phyloP scores from a whole-genome alignment of 2,888 invertebrate genomes.

The Aspidiotus destructor region DNA sequence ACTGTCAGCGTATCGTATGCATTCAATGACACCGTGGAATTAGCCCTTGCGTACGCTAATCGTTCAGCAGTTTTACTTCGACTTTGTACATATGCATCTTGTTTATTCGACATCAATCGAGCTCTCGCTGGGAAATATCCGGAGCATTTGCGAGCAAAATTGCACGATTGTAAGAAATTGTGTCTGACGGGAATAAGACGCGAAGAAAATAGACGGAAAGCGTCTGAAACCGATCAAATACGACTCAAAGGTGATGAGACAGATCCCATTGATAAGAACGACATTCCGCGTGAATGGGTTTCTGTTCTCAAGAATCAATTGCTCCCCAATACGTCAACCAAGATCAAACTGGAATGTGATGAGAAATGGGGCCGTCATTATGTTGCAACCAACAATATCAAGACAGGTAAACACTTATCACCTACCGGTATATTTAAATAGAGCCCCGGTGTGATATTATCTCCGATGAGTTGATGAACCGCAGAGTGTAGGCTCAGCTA shows the following conservation, averaged over 20 bases:
- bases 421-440: too few relatives aligned
- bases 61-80: slow-evolving; percentile 57
- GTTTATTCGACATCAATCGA: slow-evolving; percentile 53
- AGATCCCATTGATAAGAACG: neutral
- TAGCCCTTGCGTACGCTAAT: slow-evolving; percentile 56
- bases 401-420: slow-evolving; percentile 46
- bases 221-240: too few relatives aligned
- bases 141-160: slow-evolving; percentile 51
- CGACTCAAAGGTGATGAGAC: neutral
- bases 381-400: slow-evolving; percentile 55
- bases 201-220: too few relatives aligned
- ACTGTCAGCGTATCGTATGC: slow-evolving; percentile 55
- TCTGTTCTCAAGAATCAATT: slow-evolving; percentile 37
- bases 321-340: slow-evolving; percentile 54
- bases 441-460: too few relatives aligned
- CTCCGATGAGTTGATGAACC: too few relatives aligned
- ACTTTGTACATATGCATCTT: slow-evolving; percentile 53
- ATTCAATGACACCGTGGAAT: slow-evolving; percentile 47
- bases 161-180: slow-evolving; percentile 48
- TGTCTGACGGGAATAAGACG: slow-evolving; percentile 6
- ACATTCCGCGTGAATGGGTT: neutral
- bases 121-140: slow-evolving; percentile 56
- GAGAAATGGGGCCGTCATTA: slow-evolving; percentile 57
- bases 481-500: too few relatives aligned
- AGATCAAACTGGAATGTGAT: slow-evolving; percentile 51